A percentile compares a stretch with the other conserved stretches of the same genome.
Evolutionary conservation across 2,797 vertebrate species (phyloP).

Genomic region (Anguilla marmorata): DNA sequence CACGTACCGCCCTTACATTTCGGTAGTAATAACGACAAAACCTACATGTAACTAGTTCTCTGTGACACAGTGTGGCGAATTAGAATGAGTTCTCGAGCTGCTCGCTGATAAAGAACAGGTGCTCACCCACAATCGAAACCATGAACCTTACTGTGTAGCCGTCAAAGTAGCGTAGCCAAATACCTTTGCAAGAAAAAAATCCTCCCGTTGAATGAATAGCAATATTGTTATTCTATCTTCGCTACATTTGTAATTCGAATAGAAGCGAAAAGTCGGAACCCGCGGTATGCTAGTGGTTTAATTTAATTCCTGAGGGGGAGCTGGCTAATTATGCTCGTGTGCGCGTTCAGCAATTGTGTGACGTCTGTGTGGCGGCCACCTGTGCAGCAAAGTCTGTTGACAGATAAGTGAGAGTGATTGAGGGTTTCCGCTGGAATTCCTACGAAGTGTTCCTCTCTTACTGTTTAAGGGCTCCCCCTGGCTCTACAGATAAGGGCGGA

Average conservation of each 20-base stretch:
- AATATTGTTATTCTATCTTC: background rate
- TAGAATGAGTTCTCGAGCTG: background rate
- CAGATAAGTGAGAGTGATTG: background rate
- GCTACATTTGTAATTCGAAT: background rate
- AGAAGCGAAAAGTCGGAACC: background rate
- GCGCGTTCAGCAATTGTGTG: background rate
- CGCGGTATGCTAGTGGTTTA: background rate
- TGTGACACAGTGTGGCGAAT: background rate
- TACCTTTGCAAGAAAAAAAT: background rate
- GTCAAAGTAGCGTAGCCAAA: background rate
- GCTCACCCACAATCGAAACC: background rate
- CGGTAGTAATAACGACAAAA: background rate
- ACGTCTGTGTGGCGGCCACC: background rate
- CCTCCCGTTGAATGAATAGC: background rate
- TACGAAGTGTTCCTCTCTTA: background rate
- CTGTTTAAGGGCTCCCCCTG: conserved; percentile 7
- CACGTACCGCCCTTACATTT: background rate
- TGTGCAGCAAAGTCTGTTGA: background rate
- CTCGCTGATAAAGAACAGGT: background rate
- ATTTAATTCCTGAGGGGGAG: background rate
- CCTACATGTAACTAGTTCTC: background rate
- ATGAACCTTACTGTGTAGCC: background rate
- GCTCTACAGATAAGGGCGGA: background rate
- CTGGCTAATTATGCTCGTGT: background rate
- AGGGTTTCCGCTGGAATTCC: background rate